Evolutionary conservation across 2,797 vertebrate genomes (phyloP).

Genomic region (Nasua narica): DNA sequence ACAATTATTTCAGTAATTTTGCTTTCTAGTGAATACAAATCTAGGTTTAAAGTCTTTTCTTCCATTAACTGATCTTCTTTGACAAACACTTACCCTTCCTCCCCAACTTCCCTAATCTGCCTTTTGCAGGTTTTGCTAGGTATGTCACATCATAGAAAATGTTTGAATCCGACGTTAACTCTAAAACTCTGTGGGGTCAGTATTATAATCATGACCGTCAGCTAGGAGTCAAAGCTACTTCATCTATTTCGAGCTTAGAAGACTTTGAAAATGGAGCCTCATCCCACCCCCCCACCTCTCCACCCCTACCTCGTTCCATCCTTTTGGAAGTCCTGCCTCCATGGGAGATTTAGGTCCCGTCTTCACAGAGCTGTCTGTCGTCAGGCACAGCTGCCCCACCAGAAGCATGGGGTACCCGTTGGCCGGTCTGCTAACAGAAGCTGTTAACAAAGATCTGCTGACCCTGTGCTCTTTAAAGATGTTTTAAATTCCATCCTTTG

Average conservation of each 20-base stretch:
- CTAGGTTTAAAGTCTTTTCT: not conserved
- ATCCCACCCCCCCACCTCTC: accelerated
- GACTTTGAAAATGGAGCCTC: not conserved
- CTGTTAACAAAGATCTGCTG: constrained; percentile 79
- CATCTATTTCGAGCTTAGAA: not conserved
- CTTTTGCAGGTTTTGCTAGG: not conserved
- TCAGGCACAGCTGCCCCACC: constrained; percentile 24
- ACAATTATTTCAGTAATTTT: not conserved
- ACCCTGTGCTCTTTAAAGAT: constrained; percentile 67
- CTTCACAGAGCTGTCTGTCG: constrained; percentile 73
- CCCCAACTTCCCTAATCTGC: not conserved
- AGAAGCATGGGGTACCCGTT: not conserved
- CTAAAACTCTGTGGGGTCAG: not conserved
- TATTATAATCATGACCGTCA: not conserved
- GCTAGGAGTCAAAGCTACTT: not conserved
- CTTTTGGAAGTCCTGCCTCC: not conserved
- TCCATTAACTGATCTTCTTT: not conserved
- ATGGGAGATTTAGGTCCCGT: not conserved
- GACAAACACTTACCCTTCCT: not conserved
- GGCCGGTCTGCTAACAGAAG: constrained; percentile 79
- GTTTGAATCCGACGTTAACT: not conserved
- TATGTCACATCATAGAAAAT: not conserved
- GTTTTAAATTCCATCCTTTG: constrained; percentile 82
- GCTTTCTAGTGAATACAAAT: not conserved
- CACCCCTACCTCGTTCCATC: not conserved